These are phyloP conservation scores for Ceratotherium simum DNA, from an alignment of 2,113 vertebrate genomes.

Conservation along the genomic window DNA sequence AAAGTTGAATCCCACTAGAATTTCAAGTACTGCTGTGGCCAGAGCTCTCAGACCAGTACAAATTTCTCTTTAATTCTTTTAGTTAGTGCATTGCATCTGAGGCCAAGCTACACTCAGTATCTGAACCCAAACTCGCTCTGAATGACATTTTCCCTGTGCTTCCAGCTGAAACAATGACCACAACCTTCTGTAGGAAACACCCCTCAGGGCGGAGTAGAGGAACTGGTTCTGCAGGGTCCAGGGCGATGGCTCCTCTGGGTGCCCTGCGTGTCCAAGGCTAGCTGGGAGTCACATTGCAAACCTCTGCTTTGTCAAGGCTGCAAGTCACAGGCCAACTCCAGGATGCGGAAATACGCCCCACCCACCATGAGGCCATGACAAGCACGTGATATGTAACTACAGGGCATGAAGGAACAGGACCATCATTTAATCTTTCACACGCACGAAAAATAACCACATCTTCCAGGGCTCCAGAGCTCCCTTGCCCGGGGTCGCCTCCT, in stretches of 20 bases:
- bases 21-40: no score
- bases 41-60: no score
- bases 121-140: background rate
- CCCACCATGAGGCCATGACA: background rate
- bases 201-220: background rate
- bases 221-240: background rate
- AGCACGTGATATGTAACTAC: background rate
- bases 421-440: no score
- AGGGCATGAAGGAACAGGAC: background rate
- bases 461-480: background rate
- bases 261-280: no score
- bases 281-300: background rate
- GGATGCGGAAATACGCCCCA: background rate
- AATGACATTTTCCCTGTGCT: background rate
- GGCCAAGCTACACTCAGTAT: background rate
- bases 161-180: background rate
- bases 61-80: background rate
- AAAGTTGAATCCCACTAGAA: background rate
- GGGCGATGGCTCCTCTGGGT: background rate
- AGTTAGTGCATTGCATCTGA: background rate
- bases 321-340: no score
- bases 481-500: background rate
- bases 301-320: background rate
- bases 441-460: no score
- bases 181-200: background rate